Percentiles rank a stretch among this genome's conserved stretches.
Evolutionary conservation across 2,113 vertebrate species (phyloP).

Genomic region (Malaclemys terrapin): DNA sequence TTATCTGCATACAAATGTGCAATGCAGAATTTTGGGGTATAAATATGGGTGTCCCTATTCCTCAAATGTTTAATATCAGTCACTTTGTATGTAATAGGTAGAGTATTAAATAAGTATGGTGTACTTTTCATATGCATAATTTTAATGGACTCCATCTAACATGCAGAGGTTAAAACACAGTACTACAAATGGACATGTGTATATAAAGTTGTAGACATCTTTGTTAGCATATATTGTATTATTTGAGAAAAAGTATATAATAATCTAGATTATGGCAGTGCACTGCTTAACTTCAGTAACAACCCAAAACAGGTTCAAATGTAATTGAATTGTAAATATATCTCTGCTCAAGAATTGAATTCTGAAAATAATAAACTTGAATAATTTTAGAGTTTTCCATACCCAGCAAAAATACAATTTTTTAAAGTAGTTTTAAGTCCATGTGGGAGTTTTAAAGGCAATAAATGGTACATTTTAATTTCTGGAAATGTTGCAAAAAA

Average conservation of each 20-base stretch:
- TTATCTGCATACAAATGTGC: too few species aligned
- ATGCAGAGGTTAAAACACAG: not conserved
- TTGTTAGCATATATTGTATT: not conserved
- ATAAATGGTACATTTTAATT: slow-evolving; percentile 22
- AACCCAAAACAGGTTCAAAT: not conserved
- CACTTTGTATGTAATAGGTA: too few species aligned
- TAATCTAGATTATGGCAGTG: not conserved
- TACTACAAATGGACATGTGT: not conserved
- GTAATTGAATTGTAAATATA: slow-evolving; percentile 42
- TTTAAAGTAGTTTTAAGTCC: not conserved
- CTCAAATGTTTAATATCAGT: too few species aligned
- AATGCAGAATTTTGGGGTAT: too few species aligned
- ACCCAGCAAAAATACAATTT: not conserved
- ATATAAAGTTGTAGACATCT: not conserved
- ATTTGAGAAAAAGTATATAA: not conserved
- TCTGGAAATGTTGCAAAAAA: slow-evolving; percentile 11
- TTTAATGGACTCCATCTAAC: not conserved
- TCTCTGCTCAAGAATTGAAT: slow-evolving; percentile 30
- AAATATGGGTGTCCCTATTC: too few species aligned
- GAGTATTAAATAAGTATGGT: not conserved
- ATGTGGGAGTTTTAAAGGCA: not conserved
- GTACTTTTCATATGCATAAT: not conserved
- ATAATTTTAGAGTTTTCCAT: not conserved
- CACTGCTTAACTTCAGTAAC: not conserved
- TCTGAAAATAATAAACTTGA: not conserved